phyloP scores from a whole-genome alignment of 2,797 vertebrate species.

The Agapornis canus region DNA sequence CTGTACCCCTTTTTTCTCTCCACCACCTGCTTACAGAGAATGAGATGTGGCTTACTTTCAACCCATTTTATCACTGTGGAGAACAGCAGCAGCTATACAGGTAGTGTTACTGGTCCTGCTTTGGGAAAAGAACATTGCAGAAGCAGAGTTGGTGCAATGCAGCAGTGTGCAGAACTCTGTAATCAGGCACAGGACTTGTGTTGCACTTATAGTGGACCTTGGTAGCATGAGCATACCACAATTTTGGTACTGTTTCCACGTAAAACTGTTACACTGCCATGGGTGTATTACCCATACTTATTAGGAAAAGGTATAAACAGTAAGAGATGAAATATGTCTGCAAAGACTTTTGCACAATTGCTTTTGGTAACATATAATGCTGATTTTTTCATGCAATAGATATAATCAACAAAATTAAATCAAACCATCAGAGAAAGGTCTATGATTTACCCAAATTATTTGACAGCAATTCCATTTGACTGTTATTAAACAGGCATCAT shows the following conservation, averaged over 20 bases:
- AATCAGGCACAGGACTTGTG: not conserved
- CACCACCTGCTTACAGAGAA: not conserved
- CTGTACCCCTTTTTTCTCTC: not conserved
- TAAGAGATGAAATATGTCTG: not conserved
- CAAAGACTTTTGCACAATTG: not conserved
- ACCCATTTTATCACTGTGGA: accelerated
- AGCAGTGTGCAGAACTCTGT: not conserved
- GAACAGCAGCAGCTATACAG: not conserved
- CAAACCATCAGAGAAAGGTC: not conserved
- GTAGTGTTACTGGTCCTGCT: not conserved
- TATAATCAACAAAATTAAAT: not conserved
- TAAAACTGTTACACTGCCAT: not conserved
- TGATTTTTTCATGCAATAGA: not conserved
- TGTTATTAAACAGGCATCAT: not conserved
- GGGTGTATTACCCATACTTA: not conserved
- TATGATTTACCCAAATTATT: not conserved
- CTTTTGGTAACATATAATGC: not conserved
- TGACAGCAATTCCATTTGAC: not conserved
- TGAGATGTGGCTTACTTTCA: not conserved
- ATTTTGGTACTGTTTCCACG: not conserved
- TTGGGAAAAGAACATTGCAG: not conserved
- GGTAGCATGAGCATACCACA: not conserved
- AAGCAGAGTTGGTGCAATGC: not conserved
- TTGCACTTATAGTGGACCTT: accelerated
- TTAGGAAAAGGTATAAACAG: not conserved